Evolutionary conservation across 2,797 vertebrate species (phyloP).

Genomic region (Setipinna tenuifilis): DNA sequence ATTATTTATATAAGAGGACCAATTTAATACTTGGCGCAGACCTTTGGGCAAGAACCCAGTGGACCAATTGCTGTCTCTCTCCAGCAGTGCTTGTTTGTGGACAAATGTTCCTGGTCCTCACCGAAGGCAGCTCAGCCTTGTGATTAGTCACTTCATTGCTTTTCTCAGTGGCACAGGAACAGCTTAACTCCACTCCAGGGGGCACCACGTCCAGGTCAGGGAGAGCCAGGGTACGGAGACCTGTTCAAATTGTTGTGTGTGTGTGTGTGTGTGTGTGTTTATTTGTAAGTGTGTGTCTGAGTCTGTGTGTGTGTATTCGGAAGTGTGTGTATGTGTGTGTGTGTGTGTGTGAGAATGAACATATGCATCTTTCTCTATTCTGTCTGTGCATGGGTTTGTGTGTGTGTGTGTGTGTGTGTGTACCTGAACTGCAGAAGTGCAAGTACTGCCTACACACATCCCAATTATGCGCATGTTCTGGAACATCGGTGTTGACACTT

Average conservation of each 20-base stretch:
- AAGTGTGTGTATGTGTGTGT: too few relatives aligned
- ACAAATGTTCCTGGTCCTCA: constrained; percentile 29
- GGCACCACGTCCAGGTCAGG: constrained; percentile 20
- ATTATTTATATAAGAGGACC: background rate
- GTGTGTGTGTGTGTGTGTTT: background rate
- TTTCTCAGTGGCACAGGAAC: constrained; percentile 24
- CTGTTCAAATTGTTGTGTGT: background rate
- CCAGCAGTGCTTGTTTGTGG: constrained; percentile 35
- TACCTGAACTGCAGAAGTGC: background rate
- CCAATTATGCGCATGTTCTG: background rate
- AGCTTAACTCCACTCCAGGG: constrained; percentile 41
- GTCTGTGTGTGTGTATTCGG: background rate
- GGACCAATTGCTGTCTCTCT: background rate
- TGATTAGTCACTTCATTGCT: constrained; percentile 47
- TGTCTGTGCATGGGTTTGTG: too few relatives aligned
- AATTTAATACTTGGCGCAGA: background rate
- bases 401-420: background rate
- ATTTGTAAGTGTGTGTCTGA: background rate
- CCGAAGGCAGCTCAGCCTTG: constrained; percentile 18
- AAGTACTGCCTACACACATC: background rate
- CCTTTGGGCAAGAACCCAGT: background rate
- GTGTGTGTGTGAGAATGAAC: too few relatives aligned
- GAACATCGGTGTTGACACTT: constrained; percentile 15
- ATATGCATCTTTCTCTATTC: too few relatives aligned
- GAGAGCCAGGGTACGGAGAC: background rate